Conservation (phyloP, 2,888 invertebrate genomes). For the Meteorus colon region DNA sequence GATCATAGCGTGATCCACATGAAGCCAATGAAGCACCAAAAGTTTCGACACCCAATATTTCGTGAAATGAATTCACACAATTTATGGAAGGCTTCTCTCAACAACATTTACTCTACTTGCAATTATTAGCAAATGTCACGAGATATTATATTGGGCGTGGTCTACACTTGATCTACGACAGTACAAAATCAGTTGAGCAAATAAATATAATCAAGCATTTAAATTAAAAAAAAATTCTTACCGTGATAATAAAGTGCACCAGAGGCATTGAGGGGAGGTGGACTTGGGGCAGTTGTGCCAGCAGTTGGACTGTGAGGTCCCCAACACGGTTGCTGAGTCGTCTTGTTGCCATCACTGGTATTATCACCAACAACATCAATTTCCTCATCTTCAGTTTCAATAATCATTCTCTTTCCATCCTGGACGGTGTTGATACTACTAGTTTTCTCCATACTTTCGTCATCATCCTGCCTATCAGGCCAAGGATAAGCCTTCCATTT, state of each 20-base stretch:
- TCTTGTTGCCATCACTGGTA: constrained; percentile 52
- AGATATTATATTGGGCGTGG: constrained; percentile 35
- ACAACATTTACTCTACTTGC: not conserved
- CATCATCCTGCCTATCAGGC: constrained; percentile 78
- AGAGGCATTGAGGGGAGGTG: constrained; percentile 70
- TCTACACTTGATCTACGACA: not conserved
- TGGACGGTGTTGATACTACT: constrained; percentile 50
- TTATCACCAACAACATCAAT: constrained; percentile 89
- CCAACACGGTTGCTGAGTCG: constrained; percentile 78
- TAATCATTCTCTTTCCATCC: constrained; percentile 48
- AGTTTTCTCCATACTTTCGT: constrained; percentile 57
- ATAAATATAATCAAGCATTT: not conserved
- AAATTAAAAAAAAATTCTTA: constrained; percentile 45
- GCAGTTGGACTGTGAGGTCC: constrained; percentile 85
- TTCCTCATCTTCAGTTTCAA: constrained; percentile 78
- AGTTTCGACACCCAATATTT: constrained; percentile 13
- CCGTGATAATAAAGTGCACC: constrained; percentile 72
- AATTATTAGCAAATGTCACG: not conserved
- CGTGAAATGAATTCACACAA: not conserved
- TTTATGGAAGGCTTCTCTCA: not conserved
- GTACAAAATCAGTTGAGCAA: not conserved
- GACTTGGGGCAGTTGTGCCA: constrained; percentile 79
- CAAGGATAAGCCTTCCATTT: constrained; percentile 93
- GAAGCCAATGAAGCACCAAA: constrained; percentile 24
- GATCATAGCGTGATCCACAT: constrained; percentile 28